Base-by-base conservation (phyloP, 2,888 invertebrate genomes). In the Amblyjoppa fuscipennis region DNA sequence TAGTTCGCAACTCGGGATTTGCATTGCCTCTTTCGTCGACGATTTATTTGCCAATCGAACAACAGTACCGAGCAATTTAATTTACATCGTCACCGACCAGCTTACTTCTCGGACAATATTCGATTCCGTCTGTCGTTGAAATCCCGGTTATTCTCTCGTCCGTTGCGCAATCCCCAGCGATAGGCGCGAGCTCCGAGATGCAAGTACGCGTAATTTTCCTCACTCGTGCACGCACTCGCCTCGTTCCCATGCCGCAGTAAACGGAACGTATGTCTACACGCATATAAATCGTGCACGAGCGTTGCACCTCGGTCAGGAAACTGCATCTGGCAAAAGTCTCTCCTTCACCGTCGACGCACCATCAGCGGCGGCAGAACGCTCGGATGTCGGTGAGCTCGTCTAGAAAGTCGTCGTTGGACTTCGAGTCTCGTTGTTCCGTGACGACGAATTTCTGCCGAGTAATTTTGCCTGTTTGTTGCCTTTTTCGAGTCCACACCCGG, bases 101-200 rank as follows among this genome's bases (percentile, higher is more conserved):
- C 49, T 66, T 13, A 20, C 16, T 61, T 51, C 64, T 13, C 38
- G 13, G 49, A 11, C 20, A 3, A 34, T 31, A 59, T 51, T 49
- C 38, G 25, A 9, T 45, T 34, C 38, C 25, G 64, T 53, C 41
- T 11, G 56, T 74, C 74, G 51, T 56, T 28, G 20, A 31, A 53
- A 49, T n/a, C 45, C 68, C 77, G 41, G 74, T 51, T 73, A 34
- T 69, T 77, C 69, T 20, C 56, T 71, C 70, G 11, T 53, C 7
- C 38, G 53, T 88, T 88, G 84, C 88, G 86, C 86, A 87, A 88
- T 87, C 51, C 73, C 34, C 20, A 20, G 20, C 34, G 66, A 64
- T 45, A 81, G 74, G 73, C 86, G 84, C 88, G 84, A 83, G 87
- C 83, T 69, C 45, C 34, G 53, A 49, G 34, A 84, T 75, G 79